These are phyloP conservation scores for Laterallus jamaicensis DNA, from an alignment of 2,113 vertebrate species.

Conservation along the genomic window DNA sequence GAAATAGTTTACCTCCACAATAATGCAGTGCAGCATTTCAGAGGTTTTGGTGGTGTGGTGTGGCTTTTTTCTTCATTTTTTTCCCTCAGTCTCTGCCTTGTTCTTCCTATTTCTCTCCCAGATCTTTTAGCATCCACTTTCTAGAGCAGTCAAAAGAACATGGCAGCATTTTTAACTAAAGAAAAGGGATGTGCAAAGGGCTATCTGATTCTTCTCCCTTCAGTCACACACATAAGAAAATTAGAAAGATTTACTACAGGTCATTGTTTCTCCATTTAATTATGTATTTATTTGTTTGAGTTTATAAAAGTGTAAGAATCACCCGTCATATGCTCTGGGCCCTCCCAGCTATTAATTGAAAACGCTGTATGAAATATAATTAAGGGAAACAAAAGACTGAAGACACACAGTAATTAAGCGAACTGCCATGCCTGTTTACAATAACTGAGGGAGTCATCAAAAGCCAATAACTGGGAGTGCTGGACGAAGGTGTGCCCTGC, in stretches of 20 bases:
- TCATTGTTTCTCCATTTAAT: neutral
- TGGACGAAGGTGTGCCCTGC: neutral
- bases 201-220: neutral
- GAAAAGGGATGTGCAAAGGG: neutral
- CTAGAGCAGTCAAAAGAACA: neutral
- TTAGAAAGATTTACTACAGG: neutral
- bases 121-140: neutral
- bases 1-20: neutral
- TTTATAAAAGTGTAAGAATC: neutral
- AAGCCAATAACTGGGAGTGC: neutral
- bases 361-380: neutral
- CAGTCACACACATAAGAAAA: neutral
- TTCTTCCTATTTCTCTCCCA: neutral
- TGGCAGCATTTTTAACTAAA: neutral
- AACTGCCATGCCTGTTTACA: fast-evolving
- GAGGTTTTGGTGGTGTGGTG: neutral
- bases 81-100: neutral
- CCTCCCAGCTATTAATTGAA: neutral
- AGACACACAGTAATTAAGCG: neutral
- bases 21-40: neutral
- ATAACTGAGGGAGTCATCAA: neutral
- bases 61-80: neutral
- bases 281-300: neutral
- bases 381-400: neutral
- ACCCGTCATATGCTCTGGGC: neutral